Conservation (phyloP, 2,113 vertebrate species). For the Megalops atlanticus region DNA sequence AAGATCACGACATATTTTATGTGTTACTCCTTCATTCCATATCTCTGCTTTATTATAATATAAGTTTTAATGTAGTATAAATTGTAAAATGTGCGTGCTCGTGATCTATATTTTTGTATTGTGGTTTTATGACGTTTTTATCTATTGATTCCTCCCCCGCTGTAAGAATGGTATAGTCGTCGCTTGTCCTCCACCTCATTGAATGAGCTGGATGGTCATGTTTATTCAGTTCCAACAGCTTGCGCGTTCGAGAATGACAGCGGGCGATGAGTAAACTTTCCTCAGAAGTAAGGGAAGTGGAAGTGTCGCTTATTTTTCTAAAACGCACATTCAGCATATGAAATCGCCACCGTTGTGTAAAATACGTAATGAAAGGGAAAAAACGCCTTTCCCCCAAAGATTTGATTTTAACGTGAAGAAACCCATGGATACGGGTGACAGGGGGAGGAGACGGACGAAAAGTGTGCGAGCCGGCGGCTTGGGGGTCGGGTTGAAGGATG, state of each 20-base stretch:
- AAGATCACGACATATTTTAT: not conserved
- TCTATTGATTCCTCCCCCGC: not conserved
- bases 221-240: slow-evolving; percentile 49
- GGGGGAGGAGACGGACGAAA: slow-evolving; percentile 63
- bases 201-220: slow-evolving; percentile 44
- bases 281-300: not conserved
- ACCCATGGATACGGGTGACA: slow-evolving; percentile 69
- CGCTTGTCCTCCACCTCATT: slow-evolving; percentile 46
- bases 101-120: not conserved
- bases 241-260: not conserved
- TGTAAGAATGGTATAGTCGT: slow-evolving; percentile 29
- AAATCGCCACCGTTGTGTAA: not conserved
- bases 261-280: slow-evolving; percentile 4
- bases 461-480: slow-evolving; percentile 45
- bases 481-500: slow-evolving; percentile 36
- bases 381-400: slow-evolving; percentile 46
- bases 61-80: not conserved
- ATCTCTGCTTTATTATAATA: not conserved
- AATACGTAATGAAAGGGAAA: slow-evolving; percentile 66
- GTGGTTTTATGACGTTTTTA: not conserved
- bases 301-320: too few species aligned
- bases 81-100: not conserved
- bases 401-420: slow-evolving; percentile 49
- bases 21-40: not conserved
- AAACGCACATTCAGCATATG: not conserved